phyloP scores from a whole-genome alignment of 2,888 invertebrate species.

The Phorcus lineatus region DNA sequence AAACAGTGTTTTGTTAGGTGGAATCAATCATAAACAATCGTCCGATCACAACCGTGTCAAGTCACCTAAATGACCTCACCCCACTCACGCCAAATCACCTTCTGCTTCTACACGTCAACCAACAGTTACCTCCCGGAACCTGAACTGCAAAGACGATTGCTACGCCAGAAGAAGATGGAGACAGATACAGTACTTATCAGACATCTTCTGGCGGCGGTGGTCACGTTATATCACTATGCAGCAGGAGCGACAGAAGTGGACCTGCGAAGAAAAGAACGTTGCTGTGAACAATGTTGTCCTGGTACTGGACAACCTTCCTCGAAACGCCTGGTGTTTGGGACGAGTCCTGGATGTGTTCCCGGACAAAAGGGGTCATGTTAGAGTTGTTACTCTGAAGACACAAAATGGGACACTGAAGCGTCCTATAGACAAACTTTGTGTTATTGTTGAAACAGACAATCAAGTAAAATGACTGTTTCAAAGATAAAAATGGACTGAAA shows the following conservation, averaged over 20 bases:
- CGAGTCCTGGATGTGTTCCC: neutral
- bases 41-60: slow-evolving; percentile 32
- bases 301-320: slow-evolving; percentile 5
- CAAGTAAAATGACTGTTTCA: neutral
- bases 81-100: slow-evolving; percentile 42
- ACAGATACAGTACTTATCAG: slow-evolving; percentile 43
- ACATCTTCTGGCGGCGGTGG: slow-evolving; percentile 39
- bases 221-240: slow-evolving; percentile 26
- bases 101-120: slow-evolving; percentile 15
- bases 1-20: slow-evolving; percentile 39
- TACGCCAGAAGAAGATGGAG: slow-evolving; percentile 38
- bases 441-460: slow-evolving; percentile 13
- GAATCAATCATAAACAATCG: slow-evolving; percentile 38
- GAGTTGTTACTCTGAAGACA: slow-evolving; percentile 22
- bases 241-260: slow-evolving; percentile 35
- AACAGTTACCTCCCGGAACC: slow-evolving; percentile 30
- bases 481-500: neutral
- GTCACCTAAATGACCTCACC: too few species aligned
- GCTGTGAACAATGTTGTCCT: slow-evolving; percentile 11
- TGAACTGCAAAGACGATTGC: slow-evolving; percentile 33
- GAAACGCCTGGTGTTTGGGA: slow-evolving; percentile 13
- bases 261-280: neutral
- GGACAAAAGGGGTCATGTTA: slow-evolving; percentile 14
- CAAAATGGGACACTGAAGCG: neutral
- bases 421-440: slow-evolving; percentile 23